phyloP scores from a whole-genome alignment of 2,888 invertebrate species.

The Scaptomyza tumidula region DNA sequence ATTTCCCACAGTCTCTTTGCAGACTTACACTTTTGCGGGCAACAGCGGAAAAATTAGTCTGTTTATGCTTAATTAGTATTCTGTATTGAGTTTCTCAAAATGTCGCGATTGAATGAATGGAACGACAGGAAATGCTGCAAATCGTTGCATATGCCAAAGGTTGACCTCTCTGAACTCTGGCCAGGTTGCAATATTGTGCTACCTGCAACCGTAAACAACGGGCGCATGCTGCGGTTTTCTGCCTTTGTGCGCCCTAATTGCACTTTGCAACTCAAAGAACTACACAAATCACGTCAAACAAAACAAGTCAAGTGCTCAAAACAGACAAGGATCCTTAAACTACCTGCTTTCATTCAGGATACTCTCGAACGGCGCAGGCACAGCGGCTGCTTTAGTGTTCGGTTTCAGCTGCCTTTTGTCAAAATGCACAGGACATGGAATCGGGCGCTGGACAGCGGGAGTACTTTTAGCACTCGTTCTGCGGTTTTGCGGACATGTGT shows the following conservation, averaged over 20 bases:
- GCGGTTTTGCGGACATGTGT: slow-evolving; percentile 69
- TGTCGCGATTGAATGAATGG: slow-evolving; percentile 32
- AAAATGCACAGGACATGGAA: slow-evolving; percentile 47
- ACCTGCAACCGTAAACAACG: slow-evolving; percentile 40
- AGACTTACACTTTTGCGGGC: slow-evolving; percentile 3
- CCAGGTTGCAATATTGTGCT: slow-evolving; percentile 39
- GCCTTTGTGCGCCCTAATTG: slow-evolving; percentile 59
- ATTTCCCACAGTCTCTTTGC: slow-evolving; percentile 61
- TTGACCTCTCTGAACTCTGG: slow-evolving; percentile 50
- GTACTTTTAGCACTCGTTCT: slow-evolving; percentile 74
- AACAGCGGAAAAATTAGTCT: slow-evolving; percentile 67
- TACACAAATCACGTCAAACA: slow-evolving; percentile 65
- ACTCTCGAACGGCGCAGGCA: slow-evolving; percentile 30
- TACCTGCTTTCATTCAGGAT: slow-evolving; percentile 63
- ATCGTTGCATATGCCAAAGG: slow-evolving; percentile 37
- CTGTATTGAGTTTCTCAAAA: slow-evolving; percentile 48
- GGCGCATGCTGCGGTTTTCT: slow-evolving; percentile 76
- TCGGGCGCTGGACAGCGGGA: slow-evolving; percentile 26
- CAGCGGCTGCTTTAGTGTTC: slow-evolving; percentile 29
- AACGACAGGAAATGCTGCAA: slow-evolving; percentile 60
- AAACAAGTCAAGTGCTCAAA: slow-evolving; percentile 69
- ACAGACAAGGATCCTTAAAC: slow-evolving; percentile 26
- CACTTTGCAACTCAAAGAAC: slow-evolving; percentile 49
- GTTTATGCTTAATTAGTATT: slow-evolving; percentile 80
- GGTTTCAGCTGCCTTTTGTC: slow-evolving; percentile 44